These are phyloP conservation scores for Caranx melampygus DNA, from an alignment of 2,113 vertebrate species.

Conservation along the genomic window DNA sequence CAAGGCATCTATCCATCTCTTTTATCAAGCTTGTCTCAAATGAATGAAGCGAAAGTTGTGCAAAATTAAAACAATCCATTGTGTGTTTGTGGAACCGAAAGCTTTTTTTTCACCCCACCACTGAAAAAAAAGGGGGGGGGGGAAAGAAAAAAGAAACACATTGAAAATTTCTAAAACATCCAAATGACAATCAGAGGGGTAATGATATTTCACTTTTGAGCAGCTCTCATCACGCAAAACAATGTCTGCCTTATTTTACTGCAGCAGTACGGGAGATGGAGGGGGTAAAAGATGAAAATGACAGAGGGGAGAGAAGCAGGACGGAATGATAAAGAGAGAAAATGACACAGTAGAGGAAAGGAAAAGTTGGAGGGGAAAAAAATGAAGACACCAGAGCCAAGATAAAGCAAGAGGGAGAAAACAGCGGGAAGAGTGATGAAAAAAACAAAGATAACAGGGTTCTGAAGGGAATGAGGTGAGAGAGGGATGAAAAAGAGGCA, in stretches of 20 bases:
- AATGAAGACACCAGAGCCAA: constrained; percentile 51
- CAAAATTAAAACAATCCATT: constrained; percentile 83
- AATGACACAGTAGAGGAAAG: constrained; percentile 47
- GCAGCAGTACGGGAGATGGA: constrained; percentile 25
- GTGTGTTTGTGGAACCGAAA: constrained; percentile 62
- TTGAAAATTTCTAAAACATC: constrained; percentile 50
- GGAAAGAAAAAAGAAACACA: constrained; percentile 25
- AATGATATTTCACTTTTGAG: constrained; percentile 67
- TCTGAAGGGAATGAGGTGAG: constrained; percentile 55
- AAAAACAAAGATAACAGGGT: constrained; percentile 54
- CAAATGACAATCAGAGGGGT: constrained; percentile 63
- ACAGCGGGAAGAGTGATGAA: constrained; percentile 51
- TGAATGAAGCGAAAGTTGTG: constrained; percentile 81
- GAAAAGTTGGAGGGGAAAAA: constrained; percentile 40
- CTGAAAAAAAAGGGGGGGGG: constrained; percentile 30
- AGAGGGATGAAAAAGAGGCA: constrained; percentile 51
- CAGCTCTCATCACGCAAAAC: constrained; percentile 51
- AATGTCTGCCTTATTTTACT: constrained; percentile 61
- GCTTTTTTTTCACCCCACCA: constrained; percentile 28
- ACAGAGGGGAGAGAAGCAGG: constrained; percentile 42
- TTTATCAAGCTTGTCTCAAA: constrained; percentile 82
- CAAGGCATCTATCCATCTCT: constrained; percentile 84
- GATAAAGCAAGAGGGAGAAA: constrained; percentile 53
- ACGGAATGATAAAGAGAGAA: constrained; percentile 57
- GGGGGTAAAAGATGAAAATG: constrained; percentile 56